Conservation (phyloP, 2,888 invertebrate genomes). For the Toxonevra muliebris region DNA sequence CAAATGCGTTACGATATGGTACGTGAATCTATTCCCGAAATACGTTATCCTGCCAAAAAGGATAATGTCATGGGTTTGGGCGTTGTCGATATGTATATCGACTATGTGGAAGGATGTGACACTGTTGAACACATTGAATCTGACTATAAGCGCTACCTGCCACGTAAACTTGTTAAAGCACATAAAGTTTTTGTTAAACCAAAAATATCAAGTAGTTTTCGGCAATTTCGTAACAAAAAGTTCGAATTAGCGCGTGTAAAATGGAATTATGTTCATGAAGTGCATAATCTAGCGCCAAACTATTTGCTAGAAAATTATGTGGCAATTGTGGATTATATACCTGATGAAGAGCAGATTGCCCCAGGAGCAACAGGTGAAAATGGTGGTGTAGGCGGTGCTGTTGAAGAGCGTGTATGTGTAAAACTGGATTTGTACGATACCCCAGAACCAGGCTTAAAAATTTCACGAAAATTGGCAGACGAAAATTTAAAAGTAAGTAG, state of each 20-base stretch:
- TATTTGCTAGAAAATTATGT: slow-evolving; percentile 75
- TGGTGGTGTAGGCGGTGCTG: slow-evolving; percentile 18
- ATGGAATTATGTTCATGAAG: slow-evolving; percentile 81
- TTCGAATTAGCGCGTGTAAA: slow-evolving; percentile 74
- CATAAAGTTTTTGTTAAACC: slow-evolving; percentile 81
- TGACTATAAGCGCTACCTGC: slow-evolving; percentile 85
- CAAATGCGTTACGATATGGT: slow-evolving; percentile 86
- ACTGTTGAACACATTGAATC: slow-evolving; percentile 75
- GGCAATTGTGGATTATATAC: slow-evolving; percentile 66
- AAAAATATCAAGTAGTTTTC: slow-evolving; percentile 75
- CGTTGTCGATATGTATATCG: slow-evolving; percentile 87
- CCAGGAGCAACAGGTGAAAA: slow-evolving; percentile 18
- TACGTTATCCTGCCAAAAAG: slow-evolving; percentile 80
- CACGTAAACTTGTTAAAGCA: slow-evolving; percentile 78
- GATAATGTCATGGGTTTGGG: slow-evolving; percentile 84
- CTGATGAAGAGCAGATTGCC: slow-evolving; percentile 68
- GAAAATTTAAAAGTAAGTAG: too few relatives aligned
- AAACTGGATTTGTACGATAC: slow-evolving; percentile 54
- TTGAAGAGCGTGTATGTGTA: slow-evolving; percentile 51
- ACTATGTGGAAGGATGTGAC: slow-evolving; percentile 79
- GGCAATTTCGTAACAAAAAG: slow-evolving; percentile 68
- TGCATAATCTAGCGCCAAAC: slow-evolving; percentile 82
- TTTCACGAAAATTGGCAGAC: slow-evolving; percentile 64
- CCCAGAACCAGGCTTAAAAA: slow-evolving; percentile 72
- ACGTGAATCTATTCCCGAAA: slow-evolving; percentile 80